These are phyloP conservation scores for Stenchaetothrips biformis DNA, from an alignment of 2,888 invertebrate species.

Conservation along the genomic window DNA sequence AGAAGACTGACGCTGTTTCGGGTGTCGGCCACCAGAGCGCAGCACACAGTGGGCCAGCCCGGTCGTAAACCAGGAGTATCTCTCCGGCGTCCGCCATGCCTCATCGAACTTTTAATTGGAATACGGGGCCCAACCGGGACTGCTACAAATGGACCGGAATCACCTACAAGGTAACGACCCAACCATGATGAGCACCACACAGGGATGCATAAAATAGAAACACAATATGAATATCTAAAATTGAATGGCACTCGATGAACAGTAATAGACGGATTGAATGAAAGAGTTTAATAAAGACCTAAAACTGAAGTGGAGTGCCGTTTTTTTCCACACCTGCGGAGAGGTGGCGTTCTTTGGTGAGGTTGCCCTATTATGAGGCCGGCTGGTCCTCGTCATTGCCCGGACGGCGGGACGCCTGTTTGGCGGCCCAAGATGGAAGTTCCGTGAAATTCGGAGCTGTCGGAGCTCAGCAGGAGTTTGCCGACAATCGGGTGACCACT, in stretches of 20 bases:
- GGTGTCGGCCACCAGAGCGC: neutral
- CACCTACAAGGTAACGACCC: too few species aligned
- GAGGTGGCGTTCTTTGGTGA: neutral
- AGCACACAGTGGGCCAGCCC: neutral
- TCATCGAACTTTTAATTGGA: too few species aligned
- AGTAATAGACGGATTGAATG: too few species aligned
- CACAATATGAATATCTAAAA: too few species aligned
- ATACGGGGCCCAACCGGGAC: too few species aligned
- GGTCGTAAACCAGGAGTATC: neutral
- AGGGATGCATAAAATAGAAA: too few species aligned
- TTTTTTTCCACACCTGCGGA: neutral
- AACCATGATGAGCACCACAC: too few species aligned
- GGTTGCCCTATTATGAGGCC: neutral
- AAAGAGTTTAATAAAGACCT: too few species aligned
- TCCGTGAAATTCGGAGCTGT: conserved; percentile 24
- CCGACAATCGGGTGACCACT: conserved; percentile 19
- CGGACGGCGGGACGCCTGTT: neutral
- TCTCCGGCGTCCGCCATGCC: too few species aligned
- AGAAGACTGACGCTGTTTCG: neutral
- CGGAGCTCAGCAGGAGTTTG: conserved; percentile 17
- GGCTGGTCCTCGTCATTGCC: neutral
- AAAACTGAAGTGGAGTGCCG: too few species aligned
- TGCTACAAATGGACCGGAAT: too few species aligned
- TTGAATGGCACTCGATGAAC: too few species aligned
- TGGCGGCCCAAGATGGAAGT: conserved; percentile 2